Base-by-base conservation (phyloP, 2,888 invertebrate genomes). In the Gastrophysa polygoni region DNA sequence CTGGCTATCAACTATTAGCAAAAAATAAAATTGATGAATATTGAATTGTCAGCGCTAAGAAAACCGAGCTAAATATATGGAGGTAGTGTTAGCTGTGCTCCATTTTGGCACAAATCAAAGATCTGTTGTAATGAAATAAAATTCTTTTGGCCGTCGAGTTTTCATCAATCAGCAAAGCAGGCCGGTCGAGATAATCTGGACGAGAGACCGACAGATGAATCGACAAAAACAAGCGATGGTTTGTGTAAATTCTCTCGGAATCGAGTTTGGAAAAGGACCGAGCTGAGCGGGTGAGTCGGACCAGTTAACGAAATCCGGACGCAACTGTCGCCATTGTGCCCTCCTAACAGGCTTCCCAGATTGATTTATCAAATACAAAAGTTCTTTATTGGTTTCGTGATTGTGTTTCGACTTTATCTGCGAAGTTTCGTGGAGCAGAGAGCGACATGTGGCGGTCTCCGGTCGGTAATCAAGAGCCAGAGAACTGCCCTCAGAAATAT, bases 341-440 rank as follows among this genome's bases (percentile, higher is more conserved):
- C 68, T 65, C 60, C 72, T 73, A 76, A 74, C 71, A 71, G 72
- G 70, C 73, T 74, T 70, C 70, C 62, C 63, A 66, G 70, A 77
- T 77, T 77, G 77, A 77, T 78, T 78, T 77, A 77, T 77, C 77
- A 77, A 76, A 77, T 75, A 77, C 74, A 75, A 77, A 77, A 78
- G 74, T 79, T 77, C 75, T 76, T 77, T 78, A 78, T 78, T 77
- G 75, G 74, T 76, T 76, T 71, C 71, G 74, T 75, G 77, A 77
- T 76, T 77, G 77, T 77, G 74, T 74, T 72, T 69, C 70, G 73
- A 74, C 71, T 76, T 75, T 74, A 74, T 73, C 67, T 67, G 68
- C 50, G 67, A 74, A 75, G 65, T 74, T 72, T 71, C 68, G 38
- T 6, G 38, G 3, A 38, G n/a, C n/a, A n/a, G 38, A 11, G 64